A percentile compares a stretch with the other conserved stretches of the same genome.
Conservation (phyloP, 2,113 vertebrate genomes). For the Campylomormyrus tamandua region DNA sequence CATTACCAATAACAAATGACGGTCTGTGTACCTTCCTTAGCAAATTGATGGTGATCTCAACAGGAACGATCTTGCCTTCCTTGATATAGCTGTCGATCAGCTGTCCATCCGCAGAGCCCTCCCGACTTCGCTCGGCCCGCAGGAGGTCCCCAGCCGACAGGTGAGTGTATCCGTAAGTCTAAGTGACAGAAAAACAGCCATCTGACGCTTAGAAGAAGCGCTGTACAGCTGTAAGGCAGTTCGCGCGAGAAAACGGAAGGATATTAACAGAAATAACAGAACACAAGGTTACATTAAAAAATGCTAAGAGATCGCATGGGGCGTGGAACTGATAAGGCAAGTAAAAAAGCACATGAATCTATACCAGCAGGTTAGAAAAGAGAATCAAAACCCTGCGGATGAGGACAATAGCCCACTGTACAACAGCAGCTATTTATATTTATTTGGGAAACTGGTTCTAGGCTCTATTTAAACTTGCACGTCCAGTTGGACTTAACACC, state of each 20-base stretch:
- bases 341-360: background rate
- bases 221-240: background rate
- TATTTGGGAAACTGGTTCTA: background rate
- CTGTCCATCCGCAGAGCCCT: slow-evolving; percentile 77
- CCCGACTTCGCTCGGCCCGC: slow-evolving; percentile 77
- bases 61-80: slow-evolving; percentile 90
- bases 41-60: slow-evolving; percentile 92
- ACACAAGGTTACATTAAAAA: background rate
- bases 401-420: background rate
- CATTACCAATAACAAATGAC: background rate
- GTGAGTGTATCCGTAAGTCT: slow-evolving; percentile 89
- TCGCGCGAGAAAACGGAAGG: background rate
- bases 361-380: background rate
- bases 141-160: slow-evolving; percentile 93
- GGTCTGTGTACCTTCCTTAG: slow-evolving; percentile 70
- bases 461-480: background rate
- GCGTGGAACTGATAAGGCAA: background rate
- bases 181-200: slow-evolving; percentile 18
- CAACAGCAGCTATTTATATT: background rate
- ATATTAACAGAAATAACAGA: background rate
- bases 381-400: background rate
- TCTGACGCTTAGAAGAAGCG: background rate
- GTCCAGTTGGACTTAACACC: background rate
- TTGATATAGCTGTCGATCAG: slow-evolving; percentile 87
- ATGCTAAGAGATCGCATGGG: background rate